A percentile compares a stretch with the other conserved stretches of the same genome.
Evolutionary conservation across 2,113 vertebrate species (phyloP).

Genomic region (Heliornis fulica): DNA sequence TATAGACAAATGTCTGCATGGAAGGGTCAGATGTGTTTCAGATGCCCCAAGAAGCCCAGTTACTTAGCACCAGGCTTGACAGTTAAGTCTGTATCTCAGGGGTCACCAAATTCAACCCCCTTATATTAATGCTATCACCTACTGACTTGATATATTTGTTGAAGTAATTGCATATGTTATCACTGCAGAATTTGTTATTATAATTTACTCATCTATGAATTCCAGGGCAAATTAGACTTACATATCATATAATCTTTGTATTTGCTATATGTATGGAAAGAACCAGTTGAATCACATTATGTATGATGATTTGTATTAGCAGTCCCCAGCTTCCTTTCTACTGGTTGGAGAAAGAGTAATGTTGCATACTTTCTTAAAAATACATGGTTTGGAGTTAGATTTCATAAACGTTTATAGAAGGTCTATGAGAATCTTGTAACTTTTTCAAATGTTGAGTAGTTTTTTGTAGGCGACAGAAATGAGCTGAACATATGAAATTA

Average conservation of each 20-base stretch:
- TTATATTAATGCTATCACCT: slow-evolving; percentile 34
- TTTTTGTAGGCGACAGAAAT: background rate
- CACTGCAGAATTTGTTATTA: slow-evolving; percentile 14
- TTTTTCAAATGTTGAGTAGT: background rate
- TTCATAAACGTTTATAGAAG: background rate
- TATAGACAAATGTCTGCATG: background rate
- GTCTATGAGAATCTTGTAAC: background rate
- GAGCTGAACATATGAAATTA: background rate
- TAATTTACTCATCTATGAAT: slow-evolving; percentile 46
- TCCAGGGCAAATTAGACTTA: background rate
- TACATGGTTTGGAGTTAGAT: background rate
- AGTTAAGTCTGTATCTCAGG: background rate
- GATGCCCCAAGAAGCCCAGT: background rate
- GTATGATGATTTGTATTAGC: background rate
- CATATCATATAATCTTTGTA: background rate
- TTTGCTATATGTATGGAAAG: background rate
- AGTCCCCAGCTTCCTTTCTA: background rate
- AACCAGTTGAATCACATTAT: background rate
- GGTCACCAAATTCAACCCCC: background rate
- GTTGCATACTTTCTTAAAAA: background rate
- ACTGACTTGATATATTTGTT: slow-evolving; percentile 46
- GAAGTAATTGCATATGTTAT: slow-evolving; percentile 49
- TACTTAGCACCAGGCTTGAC: background rate
- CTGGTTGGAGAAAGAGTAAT: background rate
- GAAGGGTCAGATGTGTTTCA: background rate